Conservation (phyloP, 2,113 vertebrate genomes). For the Nannospalax galili region DNA sequence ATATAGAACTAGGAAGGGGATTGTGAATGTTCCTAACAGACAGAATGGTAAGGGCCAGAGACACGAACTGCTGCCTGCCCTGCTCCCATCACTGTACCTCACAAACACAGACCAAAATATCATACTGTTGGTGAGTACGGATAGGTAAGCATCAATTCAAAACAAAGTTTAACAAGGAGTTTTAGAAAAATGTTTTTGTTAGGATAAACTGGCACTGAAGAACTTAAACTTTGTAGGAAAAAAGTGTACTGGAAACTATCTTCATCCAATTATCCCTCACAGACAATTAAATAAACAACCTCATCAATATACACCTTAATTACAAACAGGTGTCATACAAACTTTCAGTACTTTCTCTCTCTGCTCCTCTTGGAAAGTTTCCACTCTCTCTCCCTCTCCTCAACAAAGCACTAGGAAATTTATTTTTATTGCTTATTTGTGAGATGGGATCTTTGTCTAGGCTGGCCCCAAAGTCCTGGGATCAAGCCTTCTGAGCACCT, state of each 20-base stretch:
- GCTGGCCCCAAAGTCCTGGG: not conserved
- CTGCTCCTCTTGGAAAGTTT: not conserved
- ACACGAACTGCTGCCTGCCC: too few species aligned
- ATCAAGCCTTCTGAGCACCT: not conserved
- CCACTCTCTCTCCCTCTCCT: not conserved
- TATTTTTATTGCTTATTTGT: not conserved
- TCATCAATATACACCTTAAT: not conserved
- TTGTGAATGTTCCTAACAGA: not conserved
- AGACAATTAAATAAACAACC: not conserved
- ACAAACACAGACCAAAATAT: fast-evolving
- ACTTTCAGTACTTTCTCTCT: too few species aligned
- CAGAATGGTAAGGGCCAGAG: too few species aligned
- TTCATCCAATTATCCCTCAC: not conserved
- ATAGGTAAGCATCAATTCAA: not conserved
- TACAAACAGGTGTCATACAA: not conserved
- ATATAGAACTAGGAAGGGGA: not conserved
- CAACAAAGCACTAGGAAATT: not conserved
- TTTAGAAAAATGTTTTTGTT: not conserved
- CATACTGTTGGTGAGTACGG: not conserved
- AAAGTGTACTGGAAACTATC: not conserved
- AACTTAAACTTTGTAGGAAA: too few species aligned
- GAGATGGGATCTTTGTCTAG: not conserved
- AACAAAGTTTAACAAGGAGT: not conserved
- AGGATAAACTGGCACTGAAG: not conserved
- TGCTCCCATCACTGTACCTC: not conserved